A percentile compares a stretch with the other conserved stretches of the same genome.
These are phyloP conservation scores for Phyto melanocephala DNA, from an alignment of 2,888 invertebrate species.

Conservation along the genomic window DNA sequence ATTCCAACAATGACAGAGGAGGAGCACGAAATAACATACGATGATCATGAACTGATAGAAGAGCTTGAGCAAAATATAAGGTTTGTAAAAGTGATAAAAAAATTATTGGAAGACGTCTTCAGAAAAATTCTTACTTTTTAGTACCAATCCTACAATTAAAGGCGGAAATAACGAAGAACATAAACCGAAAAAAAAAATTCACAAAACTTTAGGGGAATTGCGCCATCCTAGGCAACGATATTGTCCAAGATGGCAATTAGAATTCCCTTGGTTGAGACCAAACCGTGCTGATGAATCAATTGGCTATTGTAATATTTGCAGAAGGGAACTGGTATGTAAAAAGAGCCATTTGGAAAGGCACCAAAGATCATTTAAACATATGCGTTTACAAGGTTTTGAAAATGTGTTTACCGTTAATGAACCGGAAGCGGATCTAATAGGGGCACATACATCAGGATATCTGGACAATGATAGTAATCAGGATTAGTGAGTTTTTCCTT, in stretches of 20 bases:
- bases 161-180: conserved; percentile 28
- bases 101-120: neutral
- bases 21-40: conserved; percentile 44
- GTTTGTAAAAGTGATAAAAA: conserved; percentile 11
- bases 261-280: conserved; percentile 67
- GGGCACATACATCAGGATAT: conserved; percentile 55
- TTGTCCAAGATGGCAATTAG: conserved; percentile 64
- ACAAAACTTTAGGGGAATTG: conserved; percentile 35
- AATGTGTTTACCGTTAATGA: conserved; percentile 59
- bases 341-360: conserved; percentile 68
- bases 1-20: conserved; percentile 45
- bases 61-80: conserved; percentile 39
- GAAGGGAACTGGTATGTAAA: conserved; percentile 66
- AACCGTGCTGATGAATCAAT: conserved; percentile 65
- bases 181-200: conserved; percentile 48
- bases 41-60: conserved; percentile 49
- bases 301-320: conserved; percentile 66
- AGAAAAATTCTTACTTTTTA: conserved; percentile 13
- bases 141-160: conserved; percentile 18
- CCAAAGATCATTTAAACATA: conserved; percentile 66
- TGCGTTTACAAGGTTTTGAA: conserved; percentile 64
- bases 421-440: conserved; percentile 58
- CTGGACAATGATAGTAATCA: conserved; percentile 29
- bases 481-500: conserved; percentile 25
- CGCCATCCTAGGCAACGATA: conserved; percentile 65